Evolutionary conservation across 2,888 invertebrate genomes (phyloP), one percentile per base, ranked within the genome.

Genomic region (Drosophila austrosaltans): DNA sequence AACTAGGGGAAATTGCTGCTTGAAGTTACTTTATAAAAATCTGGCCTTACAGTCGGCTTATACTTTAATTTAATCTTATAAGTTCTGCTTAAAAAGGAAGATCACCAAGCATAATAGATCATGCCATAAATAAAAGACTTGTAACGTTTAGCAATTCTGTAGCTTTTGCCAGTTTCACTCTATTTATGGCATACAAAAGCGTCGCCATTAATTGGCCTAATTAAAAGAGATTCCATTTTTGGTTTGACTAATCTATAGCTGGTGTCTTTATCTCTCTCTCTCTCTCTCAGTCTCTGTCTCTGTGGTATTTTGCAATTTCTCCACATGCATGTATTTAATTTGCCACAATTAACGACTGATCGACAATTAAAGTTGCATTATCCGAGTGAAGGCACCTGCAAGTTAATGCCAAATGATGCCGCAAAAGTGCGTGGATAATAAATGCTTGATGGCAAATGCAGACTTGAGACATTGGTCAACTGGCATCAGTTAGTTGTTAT

Each of bases 271-370:
- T 48, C 16, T 8, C 25, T 53, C 0, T 7, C 32, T 72, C 72
- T 71, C 16, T 16, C 16, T 16, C 16, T 16, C n/a, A n/a, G n/a
- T n/a, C 16, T 16, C 54, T 56, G 66, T 39, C 20, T 39, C n/a
- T 7, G 12, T 53, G 57, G 60, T 8, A 57, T 74, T 75, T 77
- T 78, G 78, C 79, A 70, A 79, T 83, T 82, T 81, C 86, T 72
- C 70, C 59, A 44, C 71, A 68, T 81, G 48, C 3, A 25, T 48
- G 48, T 3, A 48, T 48, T 48, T 48, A 87, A 85, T 85, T 85
- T 87, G 87, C 87, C 75, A 81, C 85, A 85, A 85, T 85, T 85
- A 85, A 87, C 85, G 87, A 79, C 81, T 81, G 85, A 85, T 87
- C 85, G 77, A 69, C 87, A 85, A 85, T 85, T 85, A 85, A 85